Base-by-base conservation (phyloP, 30 jellyfish, hydroid and myxozoan genomes). In the Catostylus mosaicus region DNA sequence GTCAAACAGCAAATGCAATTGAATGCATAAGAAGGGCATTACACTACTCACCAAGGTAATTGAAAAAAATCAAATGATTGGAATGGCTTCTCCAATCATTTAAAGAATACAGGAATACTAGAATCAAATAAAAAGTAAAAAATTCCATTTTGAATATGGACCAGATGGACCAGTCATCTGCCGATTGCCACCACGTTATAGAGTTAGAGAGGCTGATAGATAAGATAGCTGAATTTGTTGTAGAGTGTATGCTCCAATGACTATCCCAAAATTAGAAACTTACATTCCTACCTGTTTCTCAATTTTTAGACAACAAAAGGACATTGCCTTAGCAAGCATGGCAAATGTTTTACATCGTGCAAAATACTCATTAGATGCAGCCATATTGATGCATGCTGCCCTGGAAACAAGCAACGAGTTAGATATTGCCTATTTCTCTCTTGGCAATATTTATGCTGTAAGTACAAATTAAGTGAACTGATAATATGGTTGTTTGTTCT, bases 301-400 rank as follows among this genome's bases (percentile, higher is more conserved):
- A 2, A 18, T 59, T 59, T 46, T 1, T 36, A 93, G 98, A 82
- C 82, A 86, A 29, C 96, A 93, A 38, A 93, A 93, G 63, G 98
- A 93, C 52, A 70, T 93, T 29, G 98, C 96, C 1, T 75, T 93
- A 54, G 97, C 78, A 35, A 85, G 90, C 68, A 80, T 93, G 81
- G 98, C 98, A 20, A 93, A 93, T 51, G 89, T 93, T 20, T 50
- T 93, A 38, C 98, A 93, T 75, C 80, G 94, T 23, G 90, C 97
- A 31, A 93, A 87, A 47, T 75, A 93, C 60, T 93, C 98, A 1
- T 74, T 93, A 4, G 98, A 93, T 70, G 98, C 97, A 32, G 98
- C 98, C 31, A 93, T 93, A 18, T 60, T 93, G 79, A 93, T 93
- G 96, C 98, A 93, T 78, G 89, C 96, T 59, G 98, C 98, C 52